Evolutionary conservation across 1,140 invertebrate genomes (phyloP).

Genomic region (Drosophila mojavensis): DNA sequence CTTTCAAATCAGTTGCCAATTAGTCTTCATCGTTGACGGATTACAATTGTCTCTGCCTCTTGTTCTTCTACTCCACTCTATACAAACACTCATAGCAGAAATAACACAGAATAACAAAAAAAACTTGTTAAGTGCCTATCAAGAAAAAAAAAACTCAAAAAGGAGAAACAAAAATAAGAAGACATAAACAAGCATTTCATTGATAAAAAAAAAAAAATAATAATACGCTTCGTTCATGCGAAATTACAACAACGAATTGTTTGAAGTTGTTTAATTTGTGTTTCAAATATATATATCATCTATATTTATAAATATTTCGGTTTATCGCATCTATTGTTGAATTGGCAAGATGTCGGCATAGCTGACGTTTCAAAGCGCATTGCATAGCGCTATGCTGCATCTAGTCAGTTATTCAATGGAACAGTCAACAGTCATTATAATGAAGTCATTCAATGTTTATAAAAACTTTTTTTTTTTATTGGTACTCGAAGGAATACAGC

Average conservation of each 20-base stretch:
- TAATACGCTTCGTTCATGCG: conserved; percentile 26
- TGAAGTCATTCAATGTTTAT: background rate
- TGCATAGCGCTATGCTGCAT: conserved; percentile 82
- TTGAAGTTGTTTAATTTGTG: conserved; percentile 31
- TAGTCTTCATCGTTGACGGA: conserved; percentile 80
- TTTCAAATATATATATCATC: conserved; percentile 1
- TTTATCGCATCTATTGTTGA: conserved; percentile 65
- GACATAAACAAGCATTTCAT: conserved; percentile 72
- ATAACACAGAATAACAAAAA: conserved; percentile 28
- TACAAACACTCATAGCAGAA: conserved; percentile 3
- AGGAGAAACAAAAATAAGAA: conserved; percentile 36
- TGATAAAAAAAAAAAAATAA: conserved; percentile 70
- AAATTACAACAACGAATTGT: conserved; percentile 32
- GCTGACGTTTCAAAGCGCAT: conserved; percentile 74
- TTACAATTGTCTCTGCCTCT: conserved; percentile 64
- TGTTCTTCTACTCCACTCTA: conserved; percentile 15
- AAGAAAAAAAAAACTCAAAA: conserved; percentile 10
- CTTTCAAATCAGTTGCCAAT: conserved; percentile 83
- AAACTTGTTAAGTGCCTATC: conserved; percentile 64
- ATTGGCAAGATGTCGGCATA: conserved; percentile 84
- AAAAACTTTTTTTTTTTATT: too few species aligned
- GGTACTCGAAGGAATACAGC: too few species aligned
- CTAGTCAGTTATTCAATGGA: conserved; percentile 84
- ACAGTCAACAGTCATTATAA: conserved; percentile 48
- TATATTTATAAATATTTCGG: conserved; percentile 11